Conservation (phyloP, 2,888 invertebrate species). For the Eumacrocentrus americanus region DNA sequence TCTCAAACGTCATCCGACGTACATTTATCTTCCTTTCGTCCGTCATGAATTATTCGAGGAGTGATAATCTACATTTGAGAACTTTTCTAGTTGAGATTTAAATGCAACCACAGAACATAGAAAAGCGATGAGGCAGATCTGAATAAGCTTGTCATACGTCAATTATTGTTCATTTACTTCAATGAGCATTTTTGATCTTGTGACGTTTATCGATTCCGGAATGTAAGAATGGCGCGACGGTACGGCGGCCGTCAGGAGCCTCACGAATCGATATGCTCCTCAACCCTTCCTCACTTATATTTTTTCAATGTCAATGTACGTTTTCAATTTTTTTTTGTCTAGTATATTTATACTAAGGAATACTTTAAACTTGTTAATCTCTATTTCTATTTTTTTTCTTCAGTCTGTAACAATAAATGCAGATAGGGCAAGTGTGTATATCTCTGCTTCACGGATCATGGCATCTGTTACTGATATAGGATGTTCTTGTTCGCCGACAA, state of each 20-base stretch:
- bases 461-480: slow-evolving; percentile 2
- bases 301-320: slow-evolving; percentile 5
- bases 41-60: slow-evolving; percentile 40
- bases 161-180: too few species aligned
- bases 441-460: neutral
- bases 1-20: too few species aligned
- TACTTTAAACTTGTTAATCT: too few species aligned
- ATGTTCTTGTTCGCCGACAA: slow-evolving; percentile 7
- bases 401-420: neutral
- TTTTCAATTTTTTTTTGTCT: neutral
- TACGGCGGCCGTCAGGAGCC: slow-evolving; percentile 17
- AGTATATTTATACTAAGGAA: too few species aligned
- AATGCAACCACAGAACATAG: neutral
- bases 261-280: slow-evolving; percentile 28
- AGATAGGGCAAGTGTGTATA: neutral
- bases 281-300: slow-evolving; percentile 19
- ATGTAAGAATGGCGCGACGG: slow-evolving; percentile 27
- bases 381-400: too few species aligned
- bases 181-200: too few species aligned
- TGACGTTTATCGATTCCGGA: slow-evolving; percentile 18
- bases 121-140: neutral
- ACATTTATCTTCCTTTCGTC: slow-evolving; percentile 41
- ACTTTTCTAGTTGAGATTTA: slow-evolving; percentile 2
- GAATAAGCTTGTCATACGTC: too few species aligned
- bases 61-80: slow-evolving; percentile 28